phyloP scores from a whole-genome alignment of 53 echinoderm and acorn worm genomes.

The Actinopyga echinites region DNA sequence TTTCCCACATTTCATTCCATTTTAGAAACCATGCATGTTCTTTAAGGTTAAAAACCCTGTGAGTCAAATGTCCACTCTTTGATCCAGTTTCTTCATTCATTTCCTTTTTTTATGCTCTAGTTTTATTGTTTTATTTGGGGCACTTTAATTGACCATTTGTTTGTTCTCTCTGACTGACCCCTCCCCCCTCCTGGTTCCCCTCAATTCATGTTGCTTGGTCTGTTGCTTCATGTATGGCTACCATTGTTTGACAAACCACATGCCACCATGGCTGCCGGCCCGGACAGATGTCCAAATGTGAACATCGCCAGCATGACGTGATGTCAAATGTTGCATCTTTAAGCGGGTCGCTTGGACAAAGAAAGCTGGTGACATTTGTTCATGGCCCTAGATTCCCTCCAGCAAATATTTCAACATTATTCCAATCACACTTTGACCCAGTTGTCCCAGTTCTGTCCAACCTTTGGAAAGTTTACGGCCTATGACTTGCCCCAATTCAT shows the following conservation, averaged over 20 bases:
- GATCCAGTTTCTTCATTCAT: background rate
- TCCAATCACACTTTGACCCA: constrained; percentile 11
- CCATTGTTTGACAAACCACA: constrained; percentile 15
- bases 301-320: constrained; percentile 14
- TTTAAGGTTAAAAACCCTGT: too few relatives aligned
- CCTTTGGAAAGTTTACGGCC: background rate
- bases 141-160: constrained; percentile 20
- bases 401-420: too few relatives aligned
- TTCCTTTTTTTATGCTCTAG: background rate
- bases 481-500: too few relatives aligned
- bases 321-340: background rate
- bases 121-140: constrained; percentile 12
- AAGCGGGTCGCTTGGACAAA: too few relatives aligned
- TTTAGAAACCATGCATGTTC: too few relatives aligned
- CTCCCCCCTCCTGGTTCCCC: background rate
- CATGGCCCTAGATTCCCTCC: constrained; percentile 11
- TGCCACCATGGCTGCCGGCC: background rate
- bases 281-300: constrained; percentile 1
- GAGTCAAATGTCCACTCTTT: background rate
- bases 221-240: background rate
- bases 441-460: constrained; percentile 7
- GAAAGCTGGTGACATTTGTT: background rate
- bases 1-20: too few relatives aligned
- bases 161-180: too few relatives aligned
- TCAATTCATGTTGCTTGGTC: background rate